Base-by-base conservation (phyloP, 1,140 invertebrate species). In the Magallana angulata region DNA sequence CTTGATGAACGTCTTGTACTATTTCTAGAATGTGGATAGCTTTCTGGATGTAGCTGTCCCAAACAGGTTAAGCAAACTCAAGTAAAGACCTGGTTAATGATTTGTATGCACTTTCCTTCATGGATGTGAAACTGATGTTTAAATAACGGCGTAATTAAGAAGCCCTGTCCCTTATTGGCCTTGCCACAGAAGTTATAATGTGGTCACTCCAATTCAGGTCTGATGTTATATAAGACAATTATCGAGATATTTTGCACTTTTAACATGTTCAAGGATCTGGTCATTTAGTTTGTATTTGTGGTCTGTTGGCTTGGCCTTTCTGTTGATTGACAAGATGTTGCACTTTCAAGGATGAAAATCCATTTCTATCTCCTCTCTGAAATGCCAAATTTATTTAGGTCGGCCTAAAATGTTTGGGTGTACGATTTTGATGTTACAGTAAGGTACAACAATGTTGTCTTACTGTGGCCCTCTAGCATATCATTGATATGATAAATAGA, bases 401-500 rank as follows among this genome's bases (percentile, higher is more conserved):
- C 85, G 1, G 48, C 16, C 36, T 86, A 76, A 24, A 24, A 5
- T 81, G 71, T 11, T 58, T 36, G 7, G 5, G n/a, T 12, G 71
- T 36, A 18, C 81, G 71, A 36, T 24, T 5, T 36, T 86, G 57
- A 5, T 56, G 36, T 24, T 7, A 86, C 58, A 30, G 71, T 81
- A 8, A 59, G 16, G 8, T 86, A 86, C 1, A 16, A 24, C 8
- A 86, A 48, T 48, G 68, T 84, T 84, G 57, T 18, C 68, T 24
- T 57, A 88, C 64, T 62, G 18, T 64, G 6, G 68, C 60, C 58
- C 30, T 84, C 76, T 57, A n/a, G 62, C 36, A 90, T 76, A 57
- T 91, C 90, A 81, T 85, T 90, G 6, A 90, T 90, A 64, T 86
- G 89, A 64, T 89, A 87, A 5, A 87, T 82, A 90, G 90, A 16